Evolutionary conservation across 2,113 vertebrate genomes (phyloP).

Genomic region (Phrynosoma platyrhinos): DNA sequence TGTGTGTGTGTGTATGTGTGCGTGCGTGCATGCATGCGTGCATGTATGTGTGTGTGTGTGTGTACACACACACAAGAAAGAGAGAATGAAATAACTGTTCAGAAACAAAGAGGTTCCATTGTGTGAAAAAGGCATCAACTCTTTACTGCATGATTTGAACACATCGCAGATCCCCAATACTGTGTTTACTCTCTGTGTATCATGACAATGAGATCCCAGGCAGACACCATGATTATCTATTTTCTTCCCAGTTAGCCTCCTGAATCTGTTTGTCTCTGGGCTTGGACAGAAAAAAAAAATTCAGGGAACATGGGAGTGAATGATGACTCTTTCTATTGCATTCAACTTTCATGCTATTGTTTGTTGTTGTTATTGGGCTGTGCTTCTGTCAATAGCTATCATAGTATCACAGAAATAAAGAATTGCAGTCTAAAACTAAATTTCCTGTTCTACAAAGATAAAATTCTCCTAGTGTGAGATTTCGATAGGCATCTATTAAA

Average conservation of each 20-base stretch:
- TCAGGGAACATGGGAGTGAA: not conserved
- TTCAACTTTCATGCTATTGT: not conserved
- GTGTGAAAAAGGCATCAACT: slow-evolving; percentile 13
- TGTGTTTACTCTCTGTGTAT: not conserved
- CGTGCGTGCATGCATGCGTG: no score
- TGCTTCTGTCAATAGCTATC: not conserved
- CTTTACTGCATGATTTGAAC: not conserved
- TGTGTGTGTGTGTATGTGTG: not conserved
- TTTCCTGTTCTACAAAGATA: not conserved
- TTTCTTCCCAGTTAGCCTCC: not conserved
- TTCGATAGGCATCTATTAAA: not conserved
- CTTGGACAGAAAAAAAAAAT: not conserved
- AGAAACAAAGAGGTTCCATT: slow-evolving; percentile 56
- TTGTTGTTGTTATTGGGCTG: not conserved
- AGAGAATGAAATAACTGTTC: slow-evolving; percentile 50
- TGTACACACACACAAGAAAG: no score
- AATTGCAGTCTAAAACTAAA: not conserved
- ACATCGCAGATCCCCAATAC: not conserved
- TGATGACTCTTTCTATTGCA: not conserved
- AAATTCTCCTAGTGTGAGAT: not conserved
- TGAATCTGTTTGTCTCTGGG: no score
- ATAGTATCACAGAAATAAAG: not conserved
- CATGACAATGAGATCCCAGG: not conserved
- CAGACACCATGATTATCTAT: not conserved
- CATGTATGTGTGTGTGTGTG: no score